Evolutionary conservation across 2,797 vertebrate genomes (phyloP), one percentile per base, ranked within the genome.

Genomic region (Masticophis lateralis): DNA sequence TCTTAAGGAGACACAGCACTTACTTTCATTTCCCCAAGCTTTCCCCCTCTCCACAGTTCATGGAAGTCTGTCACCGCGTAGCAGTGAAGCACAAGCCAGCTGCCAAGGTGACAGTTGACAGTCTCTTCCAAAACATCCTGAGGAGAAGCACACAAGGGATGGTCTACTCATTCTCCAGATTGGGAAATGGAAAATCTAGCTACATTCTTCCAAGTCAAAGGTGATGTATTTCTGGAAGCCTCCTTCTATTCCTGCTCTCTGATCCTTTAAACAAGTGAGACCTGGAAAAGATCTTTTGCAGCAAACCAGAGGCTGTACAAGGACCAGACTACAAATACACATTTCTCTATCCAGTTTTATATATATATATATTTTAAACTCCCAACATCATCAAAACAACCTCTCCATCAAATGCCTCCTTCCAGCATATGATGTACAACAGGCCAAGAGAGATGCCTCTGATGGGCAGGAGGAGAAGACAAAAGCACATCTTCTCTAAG

Each of bases 401-500:
- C 4, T 47, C 37, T 4, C 20, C 10, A 83, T 53, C 28, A 66
- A 69, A 66, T n/a, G 43, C 61, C 13, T 20, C 11, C 32, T 22
- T 74, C 47, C 63, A 27, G 22, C 2, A 0, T 88, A 27, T 0
- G 10, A 89, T 2, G 4, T 25, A 55, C 2, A 6, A 43, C 3
- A 0, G 37, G 37, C 57, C 8, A 43, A 43, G 11, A 87, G 57
- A 20, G 60, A n/a, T 60, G 43, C 16, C 16, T 5, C 14, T 14
- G 18, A 90, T 43, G 28, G 20, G 6, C 60, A 56, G 43, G 69
- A 60, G 43, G 14, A 27, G 4, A 10, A 28, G 5, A 53, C 60
- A 87, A 66, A 56, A 66, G 0, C 20, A 86, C 0, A 47, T 11
- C 10, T 12, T 22, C 4, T 4, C 87, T 0, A 0, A 9, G 5